Conservation (phyloP, 1,140 invertebrate species). For the Catajapyx aquilonaris region DNA sequence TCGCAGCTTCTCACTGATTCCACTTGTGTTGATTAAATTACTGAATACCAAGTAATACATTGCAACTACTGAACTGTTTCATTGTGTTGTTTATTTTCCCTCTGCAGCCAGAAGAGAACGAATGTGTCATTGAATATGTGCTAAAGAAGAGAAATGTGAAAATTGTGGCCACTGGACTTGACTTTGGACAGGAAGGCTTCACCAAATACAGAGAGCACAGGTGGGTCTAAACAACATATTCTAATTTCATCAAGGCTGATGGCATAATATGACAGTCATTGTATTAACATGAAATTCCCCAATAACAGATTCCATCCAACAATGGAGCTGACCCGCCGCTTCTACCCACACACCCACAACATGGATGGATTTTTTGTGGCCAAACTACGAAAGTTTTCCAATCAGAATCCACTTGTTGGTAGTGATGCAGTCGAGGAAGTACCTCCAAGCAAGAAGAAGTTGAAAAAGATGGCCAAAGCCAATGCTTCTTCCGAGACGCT, state of each 20-base stretch:
- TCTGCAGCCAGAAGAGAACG: slow-evolving; percentile 81
- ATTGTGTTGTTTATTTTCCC: background rate
- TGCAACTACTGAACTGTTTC: too few relatives aligned
- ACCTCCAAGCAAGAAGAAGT: too few relatives aligned
- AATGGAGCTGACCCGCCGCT: slow-evolving; percentile 69
- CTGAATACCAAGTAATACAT: background rate
- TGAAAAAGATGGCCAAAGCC: too few relatives aligned
- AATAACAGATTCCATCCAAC: slow-evolving; percentile 69
- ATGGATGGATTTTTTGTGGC: slow-evolving; percentile 99
- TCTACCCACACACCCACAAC: slow-evolving; percentile 96
- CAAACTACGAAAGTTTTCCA: slow-evolving; percentile 91
- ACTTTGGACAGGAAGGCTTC: slow-evolving; percentile 92
- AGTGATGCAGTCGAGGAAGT: too few relatives aligned
- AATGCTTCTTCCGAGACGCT: too few relatives aligned
- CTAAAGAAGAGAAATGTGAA: slow-evolving; percentile 82
- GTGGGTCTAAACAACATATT: slow-evolving; percentile 8
- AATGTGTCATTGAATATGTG: slow-evolving; percentile 91
- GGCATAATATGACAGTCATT: background rate
- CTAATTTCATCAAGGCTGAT: slow-evolving; percentile 3
- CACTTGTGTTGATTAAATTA: background rate
- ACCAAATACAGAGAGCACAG: slow-evolving; percentile 52
- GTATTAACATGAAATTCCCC: background rate
- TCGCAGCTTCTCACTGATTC: too few relatives aligned
- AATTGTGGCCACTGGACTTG: slow-evolving; percentile 75
- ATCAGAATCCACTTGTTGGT: slow-evolving; percentile 52